phyloP scores from a whole-genome alignment of 2,113 vertebrate species.

The Phasianus colchicus region DNA sequence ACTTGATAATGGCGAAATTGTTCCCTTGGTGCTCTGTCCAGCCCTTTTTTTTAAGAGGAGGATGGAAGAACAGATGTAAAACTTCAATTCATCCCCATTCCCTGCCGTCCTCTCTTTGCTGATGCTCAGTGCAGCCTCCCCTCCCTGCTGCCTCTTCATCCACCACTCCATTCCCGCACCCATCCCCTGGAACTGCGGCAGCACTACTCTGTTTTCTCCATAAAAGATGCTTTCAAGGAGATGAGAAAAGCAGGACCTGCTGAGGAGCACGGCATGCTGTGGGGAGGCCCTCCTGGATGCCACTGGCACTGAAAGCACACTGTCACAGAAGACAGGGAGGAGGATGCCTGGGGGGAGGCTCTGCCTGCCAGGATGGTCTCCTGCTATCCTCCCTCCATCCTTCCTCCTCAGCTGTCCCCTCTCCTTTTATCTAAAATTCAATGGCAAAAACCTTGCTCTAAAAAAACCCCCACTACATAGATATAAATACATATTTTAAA shows the following conservation, averaged over 20 bases:
- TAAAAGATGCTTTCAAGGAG: conserved; percentile 30
- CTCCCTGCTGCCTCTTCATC: neutral
- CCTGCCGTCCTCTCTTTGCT: neutral
- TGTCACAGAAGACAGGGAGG: neutral
- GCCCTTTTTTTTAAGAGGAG: neutral
- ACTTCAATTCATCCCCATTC: neutral
- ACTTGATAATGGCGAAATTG: neutral
- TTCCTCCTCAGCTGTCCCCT: neutral
- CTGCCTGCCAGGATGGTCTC: neutral
- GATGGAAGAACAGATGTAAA: neutral
- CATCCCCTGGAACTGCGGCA: neutral
- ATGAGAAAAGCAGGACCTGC: conserved; percentile 39
- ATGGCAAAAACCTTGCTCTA: conserved; percentile 30
- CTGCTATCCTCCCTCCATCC: conserved; percentile 9
- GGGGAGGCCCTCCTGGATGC: conserved; percentile 15
- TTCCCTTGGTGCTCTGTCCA: neutral
- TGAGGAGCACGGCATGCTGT: neutral
- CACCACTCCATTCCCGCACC: neutral
- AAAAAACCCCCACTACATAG: conserved; percentile 12
- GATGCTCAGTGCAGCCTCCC: neutral
- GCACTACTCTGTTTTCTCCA: neutral
- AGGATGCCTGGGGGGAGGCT: neutral
- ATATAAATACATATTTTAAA: neutral
- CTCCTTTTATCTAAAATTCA: neutral
- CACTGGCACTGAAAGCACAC: neutral